Evolutionary conservation across 2,113 vertebrate species (phyloP).

Genomic region (Grantiella picta): DNA sequence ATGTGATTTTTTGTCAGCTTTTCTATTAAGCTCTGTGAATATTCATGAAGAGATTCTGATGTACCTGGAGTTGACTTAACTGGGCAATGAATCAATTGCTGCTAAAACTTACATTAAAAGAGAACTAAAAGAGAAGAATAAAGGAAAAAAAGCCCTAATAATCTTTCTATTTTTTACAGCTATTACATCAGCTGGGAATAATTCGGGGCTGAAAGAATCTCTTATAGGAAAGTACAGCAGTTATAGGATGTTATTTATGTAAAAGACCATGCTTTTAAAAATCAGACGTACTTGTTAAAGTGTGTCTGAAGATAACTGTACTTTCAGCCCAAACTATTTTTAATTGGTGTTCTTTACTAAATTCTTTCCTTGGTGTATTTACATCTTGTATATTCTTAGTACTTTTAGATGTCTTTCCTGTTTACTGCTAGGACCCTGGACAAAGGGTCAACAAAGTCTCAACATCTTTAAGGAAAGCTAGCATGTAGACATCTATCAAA

Average conservation of each 20-base stretch:
- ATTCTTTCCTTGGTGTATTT: neutral
- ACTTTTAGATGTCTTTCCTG: neutral
- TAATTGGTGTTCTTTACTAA: neutral
- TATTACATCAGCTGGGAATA: neutral
- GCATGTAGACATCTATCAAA: neutral
- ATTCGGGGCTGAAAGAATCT: neutral
- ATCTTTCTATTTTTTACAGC: neutral
- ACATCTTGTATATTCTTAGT: neutral
- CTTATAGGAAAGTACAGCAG: neutral
- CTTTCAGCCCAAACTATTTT: neutral
- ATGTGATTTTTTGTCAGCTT: neutral
- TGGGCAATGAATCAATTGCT: neutral
- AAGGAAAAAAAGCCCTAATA: accelerated
- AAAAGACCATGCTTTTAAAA: neutral
- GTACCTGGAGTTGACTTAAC: neutral
- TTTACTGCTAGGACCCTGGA: neutral
- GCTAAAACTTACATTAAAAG: neutral
- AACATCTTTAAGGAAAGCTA: neutral
- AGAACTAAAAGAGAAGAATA: neutral
- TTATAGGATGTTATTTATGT: neutral
- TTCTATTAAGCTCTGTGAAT: neutral
- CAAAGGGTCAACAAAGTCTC: neutral
- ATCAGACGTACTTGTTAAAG: neutral
- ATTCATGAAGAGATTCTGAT: neutral
- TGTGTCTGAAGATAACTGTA: neutral